Percentiles rank a stretch among this genome's conserved stretches.
phyloP scores from a whole-genome alignment of 2,113 vertebrate genomes.

The Electrona antarctica region DNA sequence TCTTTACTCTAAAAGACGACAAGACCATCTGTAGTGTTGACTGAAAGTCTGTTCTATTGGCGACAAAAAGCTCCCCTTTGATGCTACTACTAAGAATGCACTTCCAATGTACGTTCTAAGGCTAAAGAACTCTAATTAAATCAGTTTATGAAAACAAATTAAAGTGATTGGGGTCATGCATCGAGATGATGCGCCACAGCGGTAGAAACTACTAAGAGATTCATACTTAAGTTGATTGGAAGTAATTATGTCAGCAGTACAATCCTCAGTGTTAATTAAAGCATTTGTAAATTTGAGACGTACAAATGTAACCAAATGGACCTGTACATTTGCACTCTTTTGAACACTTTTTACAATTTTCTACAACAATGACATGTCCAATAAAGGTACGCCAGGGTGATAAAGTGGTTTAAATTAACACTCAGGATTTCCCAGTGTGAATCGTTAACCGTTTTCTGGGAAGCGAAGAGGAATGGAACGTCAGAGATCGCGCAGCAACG shows the following conservation, averaged over 20 bases:
- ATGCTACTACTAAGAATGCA: constrained; percentile 34
- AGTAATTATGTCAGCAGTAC: constrained; percentile 19
- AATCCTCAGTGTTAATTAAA: too few relatives aligned
- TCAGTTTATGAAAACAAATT: constrained; percentile 14
- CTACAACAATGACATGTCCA: too few relatives aligned
- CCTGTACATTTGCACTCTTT: too few relatives aligned
- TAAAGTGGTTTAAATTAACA: too few relatives aligned
- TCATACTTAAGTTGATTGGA: constrained; percentile 50
- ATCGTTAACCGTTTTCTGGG: constrained; percentile 16
- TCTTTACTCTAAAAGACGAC: constrained; percentile 23
- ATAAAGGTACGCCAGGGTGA: too few relatives aligned
- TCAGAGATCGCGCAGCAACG: constrained; percentile 31
- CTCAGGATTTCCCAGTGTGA: neutral
- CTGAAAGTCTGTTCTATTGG: constrained; percentile 38
- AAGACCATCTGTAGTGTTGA: constrained; percentile 63
- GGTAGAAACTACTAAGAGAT: constrained; percentile 43
- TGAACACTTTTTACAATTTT: too few relatives aligned
- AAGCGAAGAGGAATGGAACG: constrained; percentile 6
- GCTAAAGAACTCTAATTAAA: constrained; percentile 54
- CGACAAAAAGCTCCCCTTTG: constrained; percentile 16
- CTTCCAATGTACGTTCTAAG: constrained; percentile 24
- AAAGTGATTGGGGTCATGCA: constrained; percentile 38
- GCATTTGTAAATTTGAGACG: too few relatives aligned
- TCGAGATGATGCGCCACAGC: constrained; percentile 44
- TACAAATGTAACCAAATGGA: too few relatives aligned